Percentiles rank a stretch among this genome's conserved stretches.
phyloP scores from a whole-genome alignment of 2,888 invertebrate species.

The Sympetrum striolatum region DNA sequence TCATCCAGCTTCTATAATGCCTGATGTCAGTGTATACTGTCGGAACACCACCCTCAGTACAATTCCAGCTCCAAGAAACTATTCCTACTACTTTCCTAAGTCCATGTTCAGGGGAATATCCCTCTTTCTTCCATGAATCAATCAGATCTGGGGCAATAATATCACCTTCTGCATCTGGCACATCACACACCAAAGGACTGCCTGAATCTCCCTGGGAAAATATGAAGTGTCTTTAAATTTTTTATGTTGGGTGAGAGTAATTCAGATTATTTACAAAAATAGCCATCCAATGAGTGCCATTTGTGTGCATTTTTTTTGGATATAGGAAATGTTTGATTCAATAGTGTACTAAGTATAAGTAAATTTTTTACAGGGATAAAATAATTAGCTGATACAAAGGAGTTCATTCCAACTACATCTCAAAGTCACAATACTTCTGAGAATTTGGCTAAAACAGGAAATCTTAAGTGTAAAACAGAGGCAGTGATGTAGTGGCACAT shows the following conservation, averaged over 20 bases:
- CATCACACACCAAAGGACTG: not conserved
- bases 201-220: constrained; percentile 1
- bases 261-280: not conserved
- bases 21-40: not conserved
- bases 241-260: not conserved
- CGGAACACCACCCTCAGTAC: not conserved
- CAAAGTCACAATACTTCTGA: too few relatives aligned
- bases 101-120: not conserved
- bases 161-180: not conserved
- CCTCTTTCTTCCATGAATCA: not conserved
- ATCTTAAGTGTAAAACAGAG: too few relatives aligned
- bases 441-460: too few relatives aligned
- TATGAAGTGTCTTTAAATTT: not conserved
- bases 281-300: not conserved
- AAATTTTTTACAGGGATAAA: too few relatives aligned
- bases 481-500: too few relatives aligned
- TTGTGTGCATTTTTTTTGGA: not conserved
- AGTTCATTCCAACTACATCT: too few relatives aligned
- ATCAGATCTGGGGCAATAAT: not conserved
- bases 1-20: not conserved
- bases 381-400: too few relatives aligned
- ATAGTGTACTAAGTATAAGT: too few relatives aligned
- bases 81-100: not conserved
- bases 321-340: not conserved
- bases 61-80: not conserved